Conservation (phyloP, 2,113 vertebrate genomes). For the zebrafish (Danio rerio) region DNA sequence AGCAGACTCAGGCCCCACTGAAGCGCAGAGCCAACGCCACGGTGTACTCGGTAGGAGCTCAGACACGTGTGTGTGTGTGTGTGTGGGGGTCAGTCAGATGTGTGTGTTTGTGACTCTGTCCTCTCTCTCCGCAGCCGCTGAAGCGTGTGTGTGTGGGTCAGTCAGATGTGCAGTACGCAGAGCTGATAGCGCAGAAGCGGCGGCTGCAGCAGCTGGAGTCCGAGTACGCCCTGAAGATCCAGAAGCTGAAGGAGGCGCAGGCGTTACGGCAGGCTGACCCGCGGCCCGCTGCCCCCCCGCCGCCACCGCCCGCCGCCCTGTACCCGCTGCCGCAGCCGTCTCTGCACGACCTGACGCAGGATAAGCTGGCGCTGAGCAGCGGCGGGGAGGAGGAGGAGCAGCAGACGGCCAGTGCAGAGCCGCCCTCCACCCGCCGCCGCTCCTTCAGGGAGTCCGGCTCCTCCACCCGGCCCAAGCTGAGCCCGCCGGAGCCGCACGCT, state of each 20-base stretch:
- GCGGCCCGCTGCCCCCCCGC: conserved; percentile 68
- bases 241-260: conserved; percentile 91
- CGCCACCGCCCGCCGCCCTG: conserved; percentile 77
- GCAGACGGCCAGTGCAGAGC: conserved; percentile 65
- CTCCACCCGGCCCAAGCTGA: conserved; percentile 94
- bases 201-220: conserved; percentile 92
- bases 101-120: neutral
- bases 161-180: conserved; percentile 83
- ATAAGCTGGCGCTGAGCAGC: conserved; percentile 88
- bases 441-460: conserved; percentile 88
- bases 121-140: conserved; percentile 71
- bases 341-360: conserved; percentile 94
- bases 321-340: conserved; percentile 90
- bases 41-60: conserved; percentile 22
- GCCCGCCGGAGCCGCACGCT: conserved; percentile 70
- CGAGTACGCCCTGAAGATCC: conserved; percentile 97
- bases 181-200: conserved; percentile 91
- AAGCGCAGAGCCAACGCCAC: neutral
- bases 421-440: conserved; percentile 73
- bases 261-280: conserved; percentile 79
- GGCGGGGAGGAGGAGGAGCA: conserved; percentile 86
- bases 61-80: neutral
- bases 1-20: conserved; percentile 67
- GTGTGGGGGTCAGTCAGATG: neutral
- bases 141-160: conserved; percentile 84